Evolutionary conservation across 2,888 invertebrate genomes (phyloP), one percentile per base, ranked within the genome.

Genomic region (Drosophila merina): DNA sequence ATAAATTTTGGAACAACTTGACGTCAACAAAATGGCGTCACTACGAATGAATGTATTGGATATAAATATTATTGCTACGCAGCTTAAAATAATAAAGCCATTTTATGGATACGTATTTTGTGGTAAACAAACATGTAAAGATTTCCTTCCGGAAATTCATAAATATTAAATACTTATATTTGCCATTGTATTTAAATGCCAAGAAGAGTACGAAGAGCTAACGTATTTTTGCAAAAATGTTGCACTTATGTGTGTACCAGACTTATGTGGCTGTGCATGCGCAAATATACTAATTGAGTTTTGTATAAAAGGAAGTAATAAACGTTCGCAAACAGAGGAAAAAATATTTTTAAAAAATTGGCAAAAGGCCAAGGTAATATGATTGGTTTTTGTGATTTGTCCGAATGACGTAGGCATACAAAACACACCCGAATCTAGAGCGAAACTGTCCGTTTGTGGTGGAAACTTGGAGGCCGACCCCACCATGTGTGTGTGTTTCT

Each of bases 241-340:
- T 68, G 68, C 30, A 68, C 44, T 30, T 44, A 49, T 20, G 20
- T 20, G 12, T 52, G 28, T 10, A 38, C 10, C n/a, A 28, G 12
- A 33, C 14, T 31, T 73, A 38, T 54, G 72, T 48, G 48, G 48
- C 49, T 66, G 64, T 54, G 49, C 67, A 73, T 50, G 74, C 67
- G 67, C 67, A 74, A 66, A 70, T 70, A 66, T 70, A 70, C 74
- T 74, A 70, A 70, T 74, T 70, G 64, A 47, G 64, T 64, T 64
- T 69, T 69, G 74, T 70, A 70, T 67, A 74, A 70, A 74, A 70
- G 69, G 69, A 70, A 70, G 69, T 70, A 70, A 70, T 70, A 73
- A 70, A 74, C 69, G 69, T 70, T 74, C 67, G 63, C 33, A 74
- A 74, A 74, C 74, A 74, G 67, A 51, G 55, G 74, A 50, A 66